These are phyloP conservation scores for Paelopatides confundens DNA, from an alignment of 53 echinoderm and acorn worm genomes.

Conservation along the genomic window DNA sequence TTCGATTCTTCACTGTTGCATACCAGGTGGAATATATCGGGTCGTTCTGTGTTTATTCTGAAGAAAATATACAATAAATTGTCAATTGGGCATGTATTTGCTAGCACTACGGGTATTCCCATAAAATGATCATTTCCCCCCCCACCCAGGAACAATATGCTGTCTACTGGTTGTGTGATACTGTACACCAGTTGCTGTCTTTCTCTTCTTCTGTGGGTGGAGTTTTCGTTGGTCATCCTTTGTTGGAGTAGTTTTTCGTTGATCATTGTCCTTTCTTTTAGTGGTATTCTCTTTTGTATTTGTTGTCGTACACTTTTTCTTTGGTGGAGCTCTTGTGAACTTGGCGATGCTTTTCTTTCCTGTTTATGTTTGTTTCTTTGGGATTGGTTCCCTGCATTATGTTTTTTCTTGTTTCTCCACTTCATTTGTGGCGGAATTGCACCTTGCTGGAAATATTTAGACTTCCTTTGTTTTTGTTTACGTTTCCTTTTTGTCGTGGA, in stretches of 20 bases:
- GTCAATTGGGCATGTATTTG: conserved; percentile 10
- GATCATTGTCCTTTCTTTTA: not conserved
- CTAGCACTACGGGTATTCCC: not conserved
- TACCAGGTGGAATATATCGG: not conserved
- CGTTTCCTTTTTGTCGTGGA: not conserved
- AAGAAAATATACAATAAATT: conserved; percentile 23
- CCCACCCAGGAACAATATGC: not conserved
- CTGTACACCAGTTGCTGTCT: not conserved
- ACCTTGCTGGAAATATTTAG: not conserved
- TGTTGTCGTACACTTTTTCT: not conserved
- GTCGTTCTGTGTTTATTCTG: not conserved
- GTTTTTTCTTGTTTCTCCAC: not conserved
- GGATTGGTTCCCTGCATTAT: not conserved
- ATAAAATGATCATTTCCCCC: not conserved
- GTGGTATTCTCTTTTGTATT: not conserved
- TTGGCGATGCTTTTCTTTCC: not conserved
- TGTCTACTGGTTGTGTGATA: too few species aligned
- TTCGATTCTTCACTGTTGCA: not conserved
- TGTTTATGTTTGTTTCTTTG: not conserved
- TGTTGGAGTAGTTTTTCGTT: not conserved
- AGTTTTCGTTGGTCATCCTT: not conserved
- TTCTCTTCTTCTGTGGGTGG: not conserved
- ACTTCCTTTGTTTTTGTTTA: not conserved
- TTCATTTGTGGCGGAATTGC: not conserved
- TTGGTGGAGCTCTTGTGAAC: too few species aligned